Base-by-base conservation (phyloP, 2,888 invertebrate genomes). In the Drosophila trichaetosa region DNA sequence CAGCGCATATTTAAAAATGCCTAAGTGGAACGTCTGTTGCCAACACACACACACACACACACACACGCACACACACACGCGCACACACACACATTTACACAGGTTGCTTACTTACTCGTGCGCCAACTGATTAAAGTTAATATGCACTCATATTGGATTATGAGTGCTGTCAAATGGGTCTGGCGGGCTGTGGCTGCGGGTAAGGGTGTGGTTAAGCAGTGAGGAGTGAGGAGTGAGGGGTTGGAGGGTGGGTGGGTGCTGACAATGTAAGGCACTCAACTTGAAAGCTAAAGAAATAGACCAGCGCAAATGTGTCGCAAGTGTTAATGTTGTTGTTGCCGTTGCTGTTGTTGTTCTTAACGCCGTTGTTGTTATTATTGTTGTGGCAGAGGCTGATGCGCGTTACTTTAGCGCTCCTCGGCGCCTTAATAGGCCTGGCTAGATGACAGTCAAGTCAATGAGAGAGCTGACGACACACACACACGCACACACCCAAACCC, bases 131-230 rank as follows among this genome's bases (percentile, higher is more conserved):
- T 85, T 89, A 84, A 87, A 89, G 85, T 84, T 85, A 85, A 85
- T 89, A 85, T 84, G 89, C 89, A 70, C 85, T 89, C 87, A 87
- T 85, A 85, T 85, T 87, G 82, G 85, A 89, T 85, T 89, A 85
- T 89, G 85, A 89, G 85, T 87, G 85, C 88, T 80, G 75, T 82
- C 71, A 89, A 89, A 87, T 82, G 89, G 70, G 77, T 58, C 78
- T 76, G 58, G 51, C 63, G 51, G 61, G 48, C 5, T 24, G 21
- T n/a, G 18, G 16, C 4, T 16, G 27, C 27, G 16, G 6, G 29
- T 13, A 6, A 24, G 38, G 5, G 24, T 27, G 46, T 53, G 16
- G 52, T 21, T 27, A 13, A 2, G 29, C 6, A 5, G 16, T 33
- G 36, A 16, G 16, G 2, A 0, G n/a, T 18, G 52, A 13, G 63